Base-by-base conservation (phyloP, 2,888 invertebrate species). In the Branchinecta sandiegonensis region DNA sequence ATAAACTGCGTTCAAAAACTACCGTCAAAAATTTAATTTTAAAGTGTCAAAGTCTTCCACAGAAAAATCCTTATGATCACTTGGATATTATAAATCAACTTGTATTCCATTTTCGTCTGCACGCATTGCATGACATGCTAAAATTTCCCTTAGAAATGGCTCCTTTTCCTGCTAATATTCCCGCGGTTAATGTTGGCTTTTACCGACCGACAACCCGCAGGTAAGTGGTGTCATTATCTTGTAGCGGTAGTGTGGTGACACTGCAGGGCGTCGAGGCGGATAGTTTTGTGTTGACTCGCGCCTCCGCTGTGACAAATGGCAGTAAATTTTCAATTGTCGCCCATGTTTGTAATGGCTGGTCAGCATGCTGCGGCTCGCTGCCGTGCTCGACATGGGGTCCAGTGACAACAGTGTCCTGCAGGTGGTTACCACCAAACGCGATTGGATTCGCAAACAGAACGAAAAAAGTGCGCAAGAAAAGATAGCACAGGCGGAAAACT, bases 291-390 rank as follows among this genome's bases (percentile, higher is more conserved):
- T 56, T 17, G n/a, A 17, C 56, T 10, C 56, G 56, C 56, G 17
- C 56, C 56, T 56, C 56, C 17, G 56, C 56, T 56, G 56, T 56
- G 56, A 56, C 56, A 56, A 56, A 17, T 14, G 17, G 56, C 56
- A 14, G 56, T 56, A 56, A 56, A 56, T 56, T 56, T 56, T 17
- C n/a, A n/a, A 56, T 56, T 56, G 56, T 56, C 56, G 56, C 56
- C 56, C 56, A n/a, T 56, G 56, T 56, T 56, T 56, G n/a, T 56
- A 14, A 56, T 37, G 6, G 37, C 37, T 37, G 37, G 37, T 37
- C 37, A 37, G 37, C 37, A 37, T 37, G 37, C 37, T 37, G 37
- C 37, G 37, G 37, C 37, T 37, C 37, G 37, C 37, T 3, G 37
- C 37, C 37, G 37, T 2, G 37, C 37, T 37, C 37, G 6, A 6